Evolutionary conservation across 2,888 invertebrate species (phyloP).

Genomic region (Oscheius sp.): DNA sequence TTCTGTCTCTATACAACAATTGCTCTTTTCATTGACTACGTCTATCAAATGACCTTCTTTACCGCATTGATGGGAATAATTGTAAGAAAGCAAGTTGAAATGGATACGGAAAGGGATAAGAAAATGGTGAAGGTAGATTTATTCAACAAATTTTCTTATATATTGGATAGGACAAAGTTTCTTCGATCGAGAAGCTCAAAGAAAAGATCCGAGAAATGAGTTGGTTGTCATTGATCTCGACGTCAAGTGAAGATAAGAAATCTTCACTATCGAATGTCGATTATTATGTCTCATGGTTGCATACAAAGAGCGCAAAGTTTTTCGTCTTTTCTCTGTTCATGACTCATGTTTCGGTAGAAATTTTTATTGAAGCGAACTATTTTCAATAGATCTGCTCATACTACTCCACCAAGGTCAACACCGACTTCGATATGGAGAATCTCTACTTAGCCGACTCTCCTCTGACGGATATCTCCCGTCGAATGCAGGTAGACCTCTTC

Average conservation of each 20-base stretch:
- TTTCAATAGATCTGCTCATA: conserved; percentile 55
- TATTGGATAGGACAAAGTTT: conserved; percentile 19
- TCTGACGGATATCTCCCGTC: conserved; percentile 61
- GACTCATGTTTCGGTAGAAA: conserved; percentile 52
- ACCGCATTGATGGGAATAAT: conserved; percentile 59
- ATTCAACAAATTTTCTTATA: background rate
- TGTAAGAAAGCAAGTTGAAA: conserved; percentile 36
- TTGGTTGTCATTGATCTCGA: conserved; percentile 28
- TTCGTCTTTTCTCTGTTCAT: conserved; percentile 47
- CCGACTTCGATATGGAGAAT: conserved; percentile 68
- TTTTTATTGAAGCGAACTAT: background rate
- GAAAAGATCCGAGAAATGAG: conserved; percentile 35
- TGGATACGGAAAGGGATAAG: conserved; percentile 49
- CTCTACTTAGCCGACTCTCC: conserved; percentile 65
- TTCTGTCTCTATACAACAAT: conserved; percentile 67
- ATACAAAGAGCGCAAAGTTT: conserved; percentile 36
- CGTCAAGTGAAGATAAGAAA: conserved; percentile 3
- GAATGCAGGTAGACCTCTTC: conserved; percentile 58
- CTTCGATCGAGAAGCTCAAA: conserved; percentile 33
- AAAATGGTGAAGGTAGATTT: conserved; percentile 25
- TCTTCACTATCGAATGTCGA: conserved; percentile 14
- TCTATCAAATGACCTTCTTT: conserved; percentile 69
- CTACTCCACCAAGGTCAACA: conserved; percentile 63
- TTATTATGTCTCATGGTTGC: conserved; percentile 21
- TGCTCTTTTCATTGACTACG: conserved; percentile 64